These are phyloP conservation scores for Caenorhabditis tropicalis DNA, from an alignment of 1,140 invertebrate species.

Conservation along the genomic window DNA sequence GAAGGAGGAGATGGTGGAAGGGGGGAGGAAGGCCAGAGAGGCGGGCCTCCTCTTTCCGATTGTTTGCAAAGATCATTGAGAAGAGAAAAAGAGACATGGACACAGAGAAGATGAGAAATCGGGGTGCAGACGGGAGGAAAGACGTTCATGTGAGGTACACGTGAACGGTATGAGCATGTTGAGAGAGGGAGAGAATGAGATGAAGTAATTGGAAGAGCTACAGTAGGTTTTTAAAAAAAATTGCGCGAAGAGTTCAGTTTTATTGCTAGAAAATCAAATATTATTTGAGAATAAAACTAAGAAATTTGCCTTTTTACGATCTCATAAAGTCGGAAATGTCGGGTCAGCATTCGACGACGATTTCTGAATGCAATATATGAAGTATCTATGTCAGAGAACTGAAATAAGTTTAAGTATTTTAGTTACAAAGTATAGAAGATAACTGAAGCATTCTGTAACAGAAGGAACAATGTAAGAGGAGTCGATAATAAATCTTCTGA, in stretches of 20 bases:
- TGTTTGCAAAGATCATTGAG: conserved; percentile 33
- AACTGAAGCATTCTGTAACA: too few species aligned
- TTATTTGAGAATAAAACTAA: too few species aligned
- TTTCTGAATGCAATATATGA: background rate
- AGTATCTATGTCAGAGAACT: too few species aligned
- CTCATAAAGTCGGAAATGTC: background rate
- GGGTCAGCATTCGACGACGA: background rate
- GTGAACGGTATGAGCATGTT: background rate
- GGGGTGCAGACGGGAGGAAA: conserved; percentile 24
- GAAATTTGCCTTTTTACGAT: too few species aligned
- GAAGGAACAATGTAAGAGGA: too few species aligned
- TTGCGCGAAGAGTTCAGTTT: background rate
- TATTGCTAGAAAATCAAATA: too few species aligned
- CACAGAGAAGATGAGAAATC: background rate
- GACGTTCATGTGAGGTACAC: background rate
- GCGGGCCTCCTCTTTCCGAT: background rate
- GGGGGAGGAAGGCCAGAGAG: background rate
- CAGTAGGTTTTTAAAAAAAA: background rate
- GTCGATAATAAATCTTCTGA: too few species aligned
- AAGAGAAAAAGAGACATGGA: conserved; percentile 10
- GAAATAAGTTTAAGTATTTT: too few species aligned
- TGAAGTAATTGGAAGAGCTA: background rate
- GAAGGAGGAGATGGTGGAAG: background rate
- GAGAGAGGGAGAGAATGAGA: background rate
- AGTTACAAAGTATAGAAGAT: too few species aligned